Percentiles rank a stretch among this genome's conserved stretches.
These are phyloP conservation scores for Gymnobelideus leadbeateri DNA, from an alignment of 2,113 vertebrate species.

Conservation along the genomic window DNA sequence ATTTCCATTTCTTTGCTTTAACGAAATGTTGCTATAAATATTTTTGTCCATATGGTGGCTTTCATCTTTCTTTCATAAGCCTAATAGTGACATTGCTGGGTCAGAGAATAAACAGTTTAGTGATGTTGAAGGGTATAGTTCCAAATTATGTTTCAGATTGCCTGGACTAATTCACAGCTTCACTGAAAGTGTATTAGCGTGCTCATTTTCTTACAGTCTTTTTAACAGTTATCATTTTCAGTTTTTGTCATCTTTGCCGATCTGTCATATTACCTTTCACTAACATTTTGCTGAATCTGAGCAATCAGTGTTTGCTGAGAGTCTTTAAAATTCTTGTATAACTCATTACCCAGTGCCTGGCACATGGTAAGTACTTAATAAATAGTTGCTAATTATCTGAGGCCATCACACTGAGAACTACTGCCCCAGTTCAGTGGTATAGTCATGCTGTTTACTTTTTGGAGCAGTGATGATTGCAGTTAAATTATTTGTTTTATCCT, in stretches of 20 bases:
- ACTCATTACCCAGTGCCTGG: neutral
- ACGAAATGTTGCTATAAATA: neutral
- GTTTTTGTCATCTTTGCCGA: neutral
- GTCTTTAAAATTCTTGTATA: neutral
- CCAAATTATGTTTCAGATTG: neutral
- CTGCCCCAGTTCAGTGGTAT: neutral
- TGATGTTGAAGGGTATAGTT: neutral
- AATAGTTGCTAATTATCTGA: too few species aligned
- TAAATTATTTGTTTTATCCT: too few species aligned
- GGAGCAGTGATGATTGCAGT: neutral
- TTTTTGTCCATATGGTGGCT: neutral
- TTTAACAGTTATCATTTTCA: neutral
- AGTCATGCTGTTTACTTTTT: fast-evolving
- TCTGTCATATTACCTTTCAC: neutral
- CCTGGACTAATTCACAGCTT: neutral
- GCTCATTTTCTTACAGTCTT: neutral
- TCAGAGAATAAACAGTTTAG: neutral
- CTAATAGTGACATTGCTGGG: neutral
- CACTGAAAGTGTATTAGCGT: neutral
- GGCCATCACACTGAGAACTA: neutral
- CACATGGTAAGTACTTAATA: neutral
- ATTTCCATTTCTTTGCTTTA: neutral
- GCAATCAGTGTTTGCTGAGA: neutral
- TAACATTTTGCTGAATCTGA: neutral
- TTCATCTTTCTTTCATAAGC: neutral